Evolutionary conservation across 2,113 vertebrate genomes (phyloP).

Genomic region (Tinamus guttatus): DNA sequence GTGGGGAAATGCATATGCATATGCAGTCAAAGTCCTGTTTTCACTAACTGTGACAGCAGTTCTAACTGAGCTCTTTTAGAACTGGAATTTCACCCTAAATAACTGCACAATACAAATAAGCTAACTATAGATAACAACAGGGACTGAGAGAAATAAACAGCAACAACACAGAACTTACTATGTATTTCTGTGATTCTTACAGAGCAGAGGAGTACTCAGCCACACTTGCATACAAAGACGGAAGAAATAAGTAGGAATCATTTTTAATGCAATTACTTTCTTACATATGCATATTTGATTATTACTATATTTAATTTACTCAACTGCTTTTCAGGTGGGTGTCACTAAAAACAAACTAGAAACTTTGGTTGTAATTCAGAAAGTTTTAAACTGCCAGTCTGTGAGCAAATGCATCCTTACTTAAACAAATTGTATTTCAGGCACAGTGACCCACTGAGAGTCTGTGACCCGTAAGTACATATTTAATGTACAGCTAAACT

Average conservation of each 20-base stretch:
- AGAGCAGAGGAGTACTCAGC: not conserved
- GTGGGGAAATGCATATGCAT: not conserved
- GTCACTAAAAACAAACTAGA: not conserved
- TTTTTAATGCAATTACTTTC: not conserved
- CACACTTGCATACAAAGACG: not conserved
- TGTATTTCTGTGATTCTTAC: not conserved
- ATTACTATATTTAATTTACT: not conserved
- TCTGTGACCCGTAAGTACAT: not conserved
- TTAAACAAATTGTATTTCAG: not conserved
- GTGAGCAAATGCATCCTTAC: not conserved
- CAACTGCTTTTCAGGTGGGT: not conserved
- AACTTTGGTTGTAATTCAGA: not conserved
- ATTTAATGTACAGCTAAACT: not conserved
- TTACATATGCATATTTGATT: not conserved
- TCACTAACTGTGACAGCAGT: not conserved
- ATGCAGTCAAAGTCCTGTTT: not conserved
- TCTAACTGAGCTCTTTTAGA: not conserved
- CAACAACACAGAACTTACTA: not conserved
- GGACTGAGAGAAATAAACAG: not conserved
- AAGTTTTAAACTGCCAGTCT: not conserved
- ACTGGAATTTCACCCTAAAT: not conserved
- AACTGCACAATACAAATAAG: not conserved
- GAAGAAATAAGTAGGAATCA: not conserved
- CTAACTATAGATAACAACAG: not conserved
- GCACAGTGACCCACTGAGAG: accelerated